Base-by-base conservation (phyloP, 2,888 invertebrate genomes). In the Lithophane socia region DNA sequence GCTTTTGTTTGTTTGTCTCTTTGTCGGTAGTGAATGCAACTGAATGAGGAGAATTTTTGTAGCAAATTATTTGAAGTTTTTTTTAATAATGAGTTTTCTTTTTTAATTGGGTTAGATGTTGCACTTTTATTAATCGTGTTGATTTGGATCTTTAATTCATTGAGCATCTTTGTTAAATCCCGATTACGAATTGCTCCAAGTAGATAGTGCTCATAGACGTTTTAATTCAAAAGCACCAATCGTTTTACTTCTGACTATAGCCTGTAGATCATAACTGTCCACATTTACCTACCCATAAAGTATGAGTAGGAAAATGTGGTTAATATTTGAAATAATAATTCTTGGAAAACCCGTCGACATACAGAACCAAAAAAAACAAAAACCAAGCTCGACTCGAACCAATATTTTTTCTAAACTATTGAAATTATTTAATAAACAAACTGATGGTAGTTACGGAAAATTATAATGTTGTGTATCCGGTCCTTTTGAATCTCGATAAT, bases 371-470 rank as follows among this genome's bases (percentile, higher is more conserved):
- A 52, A 10, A 54, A 29, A 16, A 29, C 10, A 0, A 10, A 66
- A 60, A 24, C 12, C 2, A 24, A 75, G 61, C 56, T 60, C 49
- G 4, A 64, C 56, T 60, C 44, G 4, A 10, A 67, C 52, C 42
- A 44, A 56, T 52, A 18, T 54, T 3, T 37, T 64, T 67, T 75
- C 65, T 70, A 63, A 74, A 73, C 87, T 89, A 90, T 91, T 91
- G 91, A 90, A 90, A 92, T 92, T 91, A 92, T 92, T 91, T 92
- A 92, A 58, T 91, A 87, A 83, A 79, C 90, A 89, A 90, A 90
- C 87, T 90, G 87, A 89, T 90, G 87, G 87, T 91, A 88, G 92
- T 90, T 75, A 78, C 83, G 77, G 83, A 86, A 88, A 88, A 91
- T 90, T 90, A 91, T 90, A 88, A 90, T 87, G 86, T 87, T 75